Evolutionary conservation across 2,888 invertebrate genomes (phyloP).

Genomic region (Camponotus fellah): DNA sequence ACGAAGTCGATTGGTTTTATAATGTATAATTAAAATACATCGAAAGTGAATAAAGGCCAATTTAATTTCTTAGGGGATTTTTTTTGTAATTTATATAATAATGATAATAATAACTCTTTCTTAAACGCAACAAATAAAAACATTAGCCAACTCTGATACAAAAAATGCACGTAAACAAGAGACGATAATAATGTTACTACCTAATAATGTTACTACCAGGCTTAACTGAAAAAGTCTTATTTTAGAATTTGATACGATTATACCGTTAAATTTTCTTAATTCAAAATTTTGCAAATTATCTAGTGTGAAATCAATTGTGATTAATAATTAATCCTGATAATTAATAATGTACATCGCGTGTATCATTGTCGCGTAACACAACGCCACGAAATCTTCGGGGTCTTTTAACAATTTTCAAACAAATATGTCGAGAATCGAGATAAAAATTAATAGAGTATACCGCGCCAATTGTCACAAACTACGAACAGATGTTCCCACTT

Average conservation of each 20-base stretch:
- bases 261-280: slow-evolving; percentile 6
- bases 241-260: background rate
- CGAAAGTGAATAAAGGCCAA: slow-evolving; percentile 19
- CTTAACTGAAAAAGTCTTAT: slow-evolving; percentile 4
- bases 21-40: slow-evolving; percentile 18
- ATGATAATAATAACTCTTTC: slow-evolving; percentile 7
- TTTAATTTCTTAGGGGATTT: slow-evolving; percentile 12
- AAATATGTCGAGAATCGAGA: slow-evolving; percentile 43
- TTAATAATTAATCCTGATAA: background rate
- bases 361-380: background rate
- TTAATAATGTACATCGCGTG: background rate
- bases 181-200: background rate
- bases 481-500: slow-evolving; percentile 82
- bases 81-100: background rate
- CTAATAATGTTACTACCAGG: background rate
- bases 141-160: slow-evolving; percentile 17
- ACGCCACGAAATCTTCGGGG: background rate
- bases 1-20: slow-evolving; percentile 36
- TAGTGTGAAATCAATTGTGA: background rate
- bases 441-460: slow-evolving; percentile 61
- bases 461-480: slow-evolving; percentile 58
- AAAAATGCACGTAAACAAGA: background rate
- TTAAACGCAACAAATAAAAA: slow-evolving; percentile 18
- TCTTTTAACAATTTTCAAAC: slow-evolving; percentile 24
- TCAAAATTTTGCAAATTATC: background rate